These are phyloP conservation scores for Bos javanicus DNA, from an alignment of 2,113 vertebrate genomes.

Conservation along the genomic window DNA sequence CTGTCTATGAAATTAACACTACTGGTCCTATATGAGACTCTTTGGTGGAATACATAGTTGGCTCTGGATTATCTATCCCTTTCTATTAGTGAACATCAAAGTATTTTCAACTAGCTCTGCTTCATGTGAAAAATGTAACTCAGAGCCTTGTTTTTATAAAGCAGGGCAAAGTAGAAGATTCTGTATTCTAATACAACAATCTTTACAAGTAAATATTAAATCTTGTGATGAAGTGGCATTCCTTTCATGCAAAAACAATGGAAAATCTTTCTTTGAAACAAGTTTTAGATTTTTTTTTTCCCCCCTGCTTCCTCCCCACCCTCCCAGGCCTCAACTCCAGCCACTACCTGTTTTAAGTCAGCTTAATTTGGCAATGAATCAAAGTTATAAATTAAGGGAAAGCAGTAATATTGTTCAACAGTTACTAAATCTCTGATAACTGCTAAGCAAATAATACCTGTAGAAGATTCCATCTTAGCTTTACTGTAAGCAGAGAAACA, in stretches of 20 bases:
- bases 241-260: constrained; percentile 3
- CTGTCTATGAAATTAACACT: neutral
- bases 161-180: neutral
- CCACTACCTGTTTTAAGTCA: neutral
- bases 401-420: neutral
- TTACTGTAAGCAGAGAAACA: constrained; percentile 91
- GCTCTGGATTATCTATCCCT: neutral
- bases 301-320: neutral
- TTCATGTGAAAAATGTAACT: neutral
- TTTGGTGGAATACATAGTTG: neutral
- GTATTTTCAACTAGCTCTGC: neutral
- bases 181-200: neutral
- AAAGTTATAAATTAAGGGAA: constrained; percentile 31
- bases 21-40: neutral
- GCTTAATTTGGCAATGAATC: constrained; percentile 20
- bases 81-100: neutral
- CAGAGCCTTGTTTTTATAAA: constrained; percentile 17
- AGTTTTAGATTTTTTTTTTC: neutral
- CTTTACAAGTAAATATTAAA: constrained; percentile 1
- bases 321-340: neutral
- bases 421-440: neutral
- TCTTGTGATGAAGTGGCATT: neutral
- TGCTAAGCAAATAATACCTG: constrained; percentile 82
- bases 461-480: constrained; percentile 89
- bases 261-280: constrained; percentile 9